Evolutionary conservation across 2,113 vertebrate species (phyloP), one percentile per base, ranked within the genome.

Genomic region (Forbesichthys papilliferus): DNA sequence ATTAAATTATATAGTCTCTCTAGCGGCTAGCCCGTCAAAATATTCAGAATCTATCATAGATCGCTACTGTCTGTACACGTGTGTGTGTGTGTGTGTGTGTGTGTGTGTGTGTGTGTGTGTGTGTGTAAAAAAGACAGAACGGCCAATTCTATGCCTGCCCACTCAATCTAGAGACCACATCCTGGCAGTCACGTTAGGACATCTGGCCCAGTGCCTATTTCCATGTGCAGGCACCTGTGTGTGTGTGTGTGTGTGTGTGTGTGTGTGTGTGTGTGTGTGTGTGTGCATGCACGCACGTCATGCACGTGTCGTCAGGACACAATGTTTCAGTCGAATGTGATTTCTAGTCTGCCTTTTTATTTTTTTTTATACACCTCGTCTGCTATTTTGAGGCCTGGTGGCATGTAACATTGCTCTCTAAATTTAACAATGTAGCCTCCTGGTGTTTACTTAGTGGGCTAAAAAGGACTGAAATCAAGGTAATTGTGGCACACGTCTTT

Each of bases 401-500:
- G 76, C 69, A 1, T 51, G n/a, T 63, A 63, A 72, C 60, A 51
- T n/a, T 4, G 6, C 48, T 66, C 55, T 64, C 55, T 46, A 68
- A 68, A 48, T 53, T 59, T 51, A 68, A 70, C 61, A 74, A 77
- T 18, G 61, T 53, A 20, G 18, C 52, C 14, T 57, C 73, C 55
- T 65, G 20, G 56, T 52, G 54, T 82, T 73, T 73, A 69, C 69
- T 68, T 51, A 49, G 77, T 75, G 59, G 61, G 67, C 34, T 68
- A 61, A 77, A 84, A 27, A 2, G 16, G 64, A 68, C 69, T 82
- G 53, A 73, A 71, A 60, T 69, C 70, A 66, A 73, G 70, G 67
- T 76, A 59, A 71, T n/a, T 68, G 55, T 13, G 61, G 52, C 70
- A 12, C 62, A 74, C 61, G 33, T 81, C 72, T 75, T 48, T 67